Conservation (phyloP, 2,888 invertebrate genomes). For the Fragum whitleyi region DNA sequence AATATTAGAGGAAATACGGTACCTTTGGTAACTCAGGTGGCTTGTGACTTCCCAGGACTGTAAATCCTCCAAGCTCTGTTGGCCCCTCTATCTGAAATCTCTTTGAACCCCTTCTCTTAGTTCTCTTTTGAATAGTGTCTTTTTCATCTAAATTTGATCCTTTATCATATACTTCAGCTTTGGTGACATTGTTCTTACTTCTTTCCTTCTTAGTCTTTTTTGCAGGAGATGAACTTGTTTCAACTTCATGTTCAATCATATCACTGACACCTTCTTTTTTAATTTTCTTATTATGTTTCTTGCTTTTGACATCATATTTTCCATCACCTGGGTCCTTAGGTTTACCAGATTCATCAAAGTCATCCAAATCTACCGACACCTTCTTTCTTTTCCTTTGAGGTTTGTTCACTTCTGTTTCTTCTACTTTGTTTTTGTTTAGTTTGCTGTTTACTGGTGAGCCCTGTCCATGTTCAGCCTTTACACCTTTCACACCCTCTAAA, state of each 20-base stretch:
- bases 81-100: constrained; percentile 52
- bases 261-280: neutral
- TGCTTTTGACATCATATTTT: neutral
- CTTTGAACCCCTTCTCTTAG: constrained; percentile 9
- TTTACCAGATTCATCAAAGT: neutral
- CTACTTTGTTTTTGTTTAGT: constrained; percentile 15
- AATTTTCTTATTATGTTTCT: neutral
- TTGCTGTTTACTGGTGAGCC: neutral
- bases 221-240: neutral
- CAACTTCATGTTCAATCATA: constrained; percentile 26
- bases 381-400: neutral
- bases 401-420: neutral
- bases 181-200: neutral
- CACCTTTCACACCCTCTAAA: neutral
- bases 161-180: neutral
- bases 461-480: neutral
- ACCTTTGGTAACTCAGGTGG: constrained; percentile 84
- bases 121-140: neutral
- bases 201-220: constrained; percentile 13
- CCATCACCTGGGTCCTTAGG: neutral
- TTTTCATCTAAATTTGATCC: neutral
- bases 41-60: constrained; percentile 89
- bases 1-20: too few relatives aligned
- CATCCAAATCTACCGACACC: neutral
- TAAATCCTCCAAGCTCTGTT: constrained; percentile 86